Evolutionary conservation across 2,888 invertebrate species (phyloP).

Genomic region (Terebella lapidaria): DNA sequence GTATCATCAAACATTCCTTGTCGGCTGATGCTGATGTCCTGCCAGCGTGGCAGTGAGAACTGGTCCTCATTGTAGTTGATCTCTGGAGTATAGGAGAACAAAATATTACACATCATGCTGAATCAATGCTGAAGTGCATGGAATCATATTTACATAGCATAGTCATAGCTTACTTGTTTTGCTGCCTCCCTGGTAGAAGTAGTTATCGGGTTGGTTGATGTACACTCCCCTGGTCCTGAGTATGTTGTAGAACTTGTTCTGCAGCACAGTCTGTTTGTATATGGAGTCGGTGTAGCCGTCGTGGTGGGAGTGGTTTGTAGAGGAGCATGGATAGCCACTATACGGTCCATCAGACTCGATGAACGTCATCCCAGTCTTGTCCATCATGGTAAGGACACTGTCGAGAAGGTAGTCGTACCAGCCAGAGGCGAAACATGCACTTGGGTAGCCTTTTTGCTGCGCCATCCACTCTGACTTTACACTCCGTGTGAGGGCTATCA

Average conservation of each 20-base stretch:
- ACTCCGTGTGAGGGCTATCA: constrained; percentile 19
- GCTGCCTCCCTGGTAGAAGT: constrained; percentile 27
- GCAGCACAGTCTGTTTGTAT: constrained; percentile 20
- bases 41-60: constrained; percentile 27
- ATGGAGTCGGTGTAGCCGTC: constrained; percentile 18
- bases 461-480: constrained; percentile 19
- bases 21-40: constrained; percentile 25
- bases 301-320: constrained; percentile 23
- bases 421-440: constrained; percentile 25
- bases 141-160: too few species aligned
- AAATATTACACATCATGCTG: too few species aligned
- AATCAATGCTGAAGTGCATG: too few species aligned
- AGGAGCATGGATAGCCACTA: constrained; percentile 21
- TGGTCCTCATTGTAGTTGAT: constrained; percentile 28
- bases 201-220: constrained; percentile 28
- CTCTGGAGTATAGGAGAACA: constrained; percentile 9
- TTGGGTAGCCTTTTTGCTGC: constrained; percentile 7
- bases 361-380: constrained; percentile 21
- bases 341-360: constrained; percentile 27
- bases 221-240: constrained; percentile 18
- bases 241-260: constrained; percentile 12
- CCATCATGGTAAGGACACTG: constrained; percentile 15
- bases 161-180: constrained; percentile 22
- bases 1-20: constrained; percentile 27
- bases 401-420: constrained; percentile 25